Evolutionary conservation across 2,113 vertebrate genomes (phyloP), one percentile per base, ranked within the genome.

Genomic region (Trichechus manatus): DNA sequence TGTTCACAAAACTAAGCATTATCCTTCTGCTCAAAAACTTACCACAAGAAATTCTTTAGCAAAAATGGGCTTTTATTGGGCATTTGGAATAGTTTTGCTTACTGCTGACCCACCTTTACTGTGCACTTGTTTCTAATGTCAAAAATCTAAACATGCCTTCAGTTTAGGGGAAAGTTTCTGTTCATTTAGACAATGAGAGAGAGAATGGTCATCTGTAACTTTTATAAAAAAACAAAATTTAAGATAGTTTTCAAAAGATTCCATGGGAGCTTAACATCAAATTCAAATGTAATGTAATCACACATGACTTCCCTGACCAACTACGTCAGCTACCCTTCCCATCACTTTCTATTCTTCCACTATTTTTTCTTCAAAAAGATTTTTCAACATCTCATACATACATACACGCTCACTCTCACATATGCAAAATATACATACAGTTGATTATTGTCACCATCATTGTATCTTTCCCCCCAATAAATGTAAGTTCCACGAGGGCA

Each of bases 121-220:
- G 47, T 33, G 33, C 10, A 77, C 31, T 36, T 47, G 59, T 15
- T 89, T 85, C 56, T 80, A 6, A 75, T 13, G 61, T 66, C 56
- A 68, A 31, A 93, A n/a, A 66, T 31, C 33, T 78, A 80, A 82
- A 31, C 42, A 22, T 93, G 64, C n/a, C 74, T 85, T 88, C 63
- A 68, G 0, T 3, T 81, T 39, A 33, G 36, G 20, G 14, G 33
- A 80, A 64, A 83, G 36, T 33, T 33, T 31, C n/a, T 29, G 3
- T 70, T 20, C 70, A 78, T 53, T 56, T 13, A 80, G 29, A 27
- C 20, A 36, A 74, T n/a, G 14, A 59, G 19, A 36, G 11, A 15
- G 2, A 79, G 31, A 91, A 61, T 6, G 25, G 31, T 25, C 22
- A 50, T 9, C 23, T 79, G 11, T 27, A 79, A 77, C 74, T 70